These are phyloP conservation scores for Crepidodera aurea DNA, from an alignment of 2,888 invertebrate species.

Conservation along the genomic window DNA sequence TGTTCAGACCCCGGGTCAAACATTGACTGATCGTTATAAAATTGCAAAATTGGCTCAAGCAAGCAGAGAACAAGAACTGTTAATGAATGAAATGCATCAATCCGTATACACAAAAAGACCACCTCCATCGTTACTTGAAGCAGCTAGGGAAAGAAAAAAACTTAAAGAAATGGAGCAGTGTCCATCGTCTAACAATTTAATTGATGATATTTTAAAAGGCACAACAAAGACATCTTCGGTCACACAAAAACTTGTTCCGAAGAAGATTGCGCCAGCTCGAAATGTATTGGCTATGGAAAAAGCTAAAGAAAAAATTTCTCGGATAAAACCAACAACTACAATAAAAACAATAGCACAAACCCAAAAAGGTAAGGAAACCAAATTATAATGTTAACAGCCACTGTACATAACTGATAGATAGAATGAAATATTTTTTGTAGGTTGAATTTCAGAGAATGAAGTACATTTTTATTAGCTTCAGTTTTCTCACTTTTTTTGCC, in stretches of 20 bases:
- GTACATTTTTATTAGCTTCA: too few species aligned
- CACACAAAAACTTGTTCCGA: constrained; percentile 32
- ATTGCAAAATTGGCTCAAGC: constrained; percentile 54
- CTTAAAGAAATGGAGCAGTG: constrained; percentile 33
- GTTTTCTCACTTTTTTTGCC: too few species aligned
- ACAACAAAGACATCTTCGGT: constrained; percentile 32
- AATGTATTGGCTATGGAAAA: constrained; percentile 76
- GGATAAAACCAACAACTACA: constrained; percentile 34
- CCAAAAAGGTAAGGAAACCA: constrained; percentile 69
- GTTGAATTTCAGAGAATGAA: too few species aligned
- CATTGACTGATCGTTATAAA: constrained; percentile 64
- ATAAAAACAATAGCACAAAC: constrained; percentile 73
- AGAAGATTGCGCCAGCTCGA: constrained; percentile 76
- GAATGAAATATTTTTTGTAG: too few species aligned
- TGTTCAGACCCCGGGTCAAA: constrained; percentile 64
- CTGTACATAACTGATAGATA: too few species aligned
- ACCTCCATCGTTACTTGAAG: constrained; percentile 47
- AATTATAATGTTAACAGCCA: too few species aligned
- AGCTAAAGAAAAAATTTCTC: constrained; percentile 66
- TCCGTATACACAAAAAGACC: constrained; percentile 42
- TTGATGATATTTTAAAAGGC: constrained; percentile 52
- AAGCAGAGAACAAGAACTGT: constrained; percentile 57
- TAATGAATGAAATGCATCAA: constrained; percentile 57
- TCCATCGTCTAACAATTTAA: constrained; percentile 36
- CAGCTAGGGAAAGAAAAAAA: constrained; percentile 46